Base-by-base conservation (phyloP, 2,113 vertebrate genomes). In the Monarcha castaneiventris region DNA sequence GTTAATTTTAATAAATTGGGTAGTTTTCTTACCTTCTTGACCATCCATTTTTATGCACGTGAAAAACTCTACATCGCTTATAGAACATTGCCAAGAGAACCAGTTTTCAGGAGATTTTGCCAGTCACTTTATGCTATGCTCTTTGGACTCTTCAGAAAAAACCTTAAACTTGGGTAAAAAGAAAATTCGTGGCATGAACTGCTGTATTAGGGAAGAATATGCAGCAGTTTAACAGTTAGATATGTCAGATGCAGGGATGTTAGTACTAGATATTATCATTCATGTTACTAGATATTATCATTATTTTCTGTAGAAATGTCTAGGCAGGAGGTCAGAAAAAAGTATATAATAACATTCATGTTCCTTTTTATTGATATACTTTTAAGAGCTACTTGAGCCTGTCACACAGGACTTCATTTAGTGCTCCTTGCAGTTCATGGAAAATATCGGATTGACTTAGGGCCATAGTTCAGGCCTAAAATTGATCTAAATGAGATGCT, bases 361-460 rank as follows among this genome's bases (percentile, higher is more conserved):
- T 43, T 83, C 54, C 16, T 82, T 71, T 84, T 82, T 89, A 82
- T 76, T 95, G 62, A 73, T 69, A 68, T 9, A 52, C 13, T 84
- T 86, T 71, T 72, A 75, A 95, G 15, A 89, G 10, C 32, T 93
- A 69, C 84, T 89, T 87, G 84, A 95, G 76, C n/a, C 77, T 79
- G 37, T 76, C 84, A 87, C 58, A 54, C 3, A 62, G 21, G 11
- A 16, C 37, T 89, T 87, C 29, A 37, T 93, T 49, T 79, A 32
- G 11, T 84, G 49, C 23, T 94, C 81, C 83, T 82, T 91, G 58
- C 91, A 94, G 69, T 62, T 89, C 89, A 89, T 63, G 16, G 46
- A 91, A 84, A 84, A 64, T 23, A 73, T 10, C 44, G 32, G 76
- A 84, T 72, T 87, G 74, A 83, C 78, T 79, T 82, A 87, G 79